Evolutionary conservation across 2,888 invertebrate genomes (phyloP), one percentile per base, ranked within the genome.

Genomic region (Eueremaeus valkanovi): DNA sequence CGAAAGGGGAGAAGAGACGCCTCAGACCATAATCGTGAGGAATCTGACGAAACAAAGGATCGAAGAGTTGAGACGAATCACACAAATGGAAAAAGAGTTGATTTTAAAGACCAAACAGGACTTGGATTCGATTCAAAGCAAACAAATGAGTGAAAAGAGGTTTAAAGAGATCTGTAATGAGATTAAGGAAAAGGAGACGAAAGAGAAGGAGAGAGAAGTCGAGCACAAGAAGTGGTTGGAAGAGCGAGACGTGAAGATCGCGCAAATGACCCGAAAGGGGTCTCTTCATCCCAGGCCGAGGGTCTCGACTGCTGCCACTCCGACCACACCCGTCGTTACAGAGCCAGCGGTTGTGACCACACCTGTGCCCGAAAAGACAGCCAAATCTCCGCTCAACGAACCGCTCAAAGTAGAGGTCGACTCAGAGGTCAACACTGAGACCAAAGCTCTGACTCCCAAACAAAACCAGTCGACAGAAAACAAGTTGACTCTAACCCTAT

Each of bases 11-110:
- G 88, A 88, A 74, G 89, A 90, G 82, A 91, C 92, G 0, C 90
- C 92, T 0, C 89, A 90, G 2, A 92, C 93, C 83, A 88, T 88
- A 76, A 90, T 95, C 77, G 87, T 93, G 1, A 88, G 90, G 72
- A 87, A 88, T 74, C 85, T 95, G 33, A 90, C 90, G 0, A 88
- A 90, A 72, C 93, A 94, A 78, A 85, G 93, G 5, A 88, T 92
- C 70, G 85, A 87, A 0, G 94, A 95, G 82, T 86, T 95, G 36
- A 89, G 90, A 79, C 88, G 88, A 76, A 86, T 88, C 0, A 84
- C 93, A n/a, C 33, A 8, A 27, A 18, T n/a, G 6, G 73, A 76
- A 6, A 51, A 42, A 18, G 58, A 70, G 6, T 16, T 61, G 21
- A 78, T 66, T 77, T 83, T 83, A 73, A 89, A 89, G 79, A 81